Evolutionary conservation across 2,797 vertebrate genomes (phyloP), one percentile per base, ranked within the genome.

Genomic region (Lithobates pipiens): DNA sequence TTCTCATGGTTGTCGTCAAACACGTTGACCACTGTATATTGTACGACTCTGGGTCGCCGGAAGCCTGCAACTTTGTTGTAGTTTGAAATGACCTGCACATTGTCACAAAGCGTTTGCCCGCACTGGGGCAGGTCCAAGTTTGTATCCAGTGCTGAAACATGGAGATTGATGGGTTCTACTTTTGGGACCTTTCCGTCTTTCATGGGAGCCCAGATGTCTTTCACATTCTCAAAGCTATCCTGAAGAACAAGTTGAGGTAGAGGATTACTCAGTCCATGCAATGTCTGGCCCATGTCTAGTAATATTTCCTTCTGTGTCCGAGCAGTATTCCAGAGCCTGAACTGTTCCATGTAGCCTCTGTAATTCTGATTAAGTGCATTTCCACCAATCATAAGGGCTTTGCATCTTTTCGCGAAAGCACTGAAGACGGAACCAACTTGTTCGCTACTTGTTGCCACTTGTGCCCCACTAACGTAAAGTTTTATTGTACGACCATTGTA

Each of bases 371-470:
- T 97, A 87, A 96, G 93, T 84, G 96, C 93, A 23, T 97, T 99
- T 71, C 98, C 98, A 29, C 98, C 98, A 85, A 99, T 91, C 96
- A 98, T 98, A 85, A 99, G 95, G 85, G 98, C 96, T 93, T 99
- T 99, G 92, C 98, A 99, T 93, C 98, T 99, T 92, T 96, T 95
- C 77, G 97, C 98, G 91, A 99, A 93, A 18, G 95, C 95, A 86
- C 98, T 99, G 93, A 99, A 99, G 90, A 99, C 91, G 74, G 96
- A 96, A 3, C 98, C 98, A 1, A 98, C 97, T 90, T 99, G 98
- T 88, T 97, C 97, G 77, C 94, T 95, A 7, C 98, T 99, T 0
- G 96, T 96, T 0, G 96, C 97, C 73, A 98, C 97, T 91, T 99
- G 98, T 87, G 98, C 98, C 0, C 98, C 97, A 0, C 99, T 98